Base-by-base conservation (phyloP, 2,113 vertebrate genomes). In the Zapornia atra region DNA sequence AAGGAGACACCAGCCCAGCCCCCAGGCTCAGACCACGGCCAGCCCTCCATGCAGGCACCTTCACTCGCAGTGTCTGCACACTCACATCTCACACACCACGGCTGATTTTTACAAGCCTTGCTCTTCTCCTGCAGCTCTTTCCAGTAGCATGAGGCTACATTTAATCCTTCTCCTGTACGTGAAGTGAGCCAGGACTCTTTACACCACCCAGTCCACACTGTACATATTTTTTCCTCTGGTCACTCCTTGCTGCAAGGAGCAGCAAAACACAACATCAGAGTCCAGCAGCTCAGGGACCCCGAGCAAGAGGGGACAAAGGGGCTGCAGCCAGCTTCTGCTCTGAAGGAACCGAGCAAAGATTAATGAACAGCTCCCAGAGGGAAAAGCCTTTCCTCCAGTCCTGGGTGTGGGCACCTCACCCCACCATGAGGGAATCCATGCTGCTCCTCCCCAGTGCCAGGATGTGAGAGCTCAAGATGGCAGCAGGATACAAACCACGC, bases 1-100 rank as follows among this genome's bases (percentile, higher is more conserved):
- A 7, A 18, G 60, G 44, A 66, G 51, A 36, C 22, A 22, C 28
- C 57, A 82, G 34, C 33, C 75, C 15, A 33, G 85, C 51, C 40
- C 19, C 13, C 1, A 2, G 25, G 61, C 38, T 46, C 20, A 48
- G 0, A 1, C 36, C n/a, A 51, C 1, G 0, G 11, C 44, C 0
- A 0, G 83, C 25, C 9, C 72, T 21, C 11, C 54, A 36, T 34
- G 26, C 34, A 42, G 36, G 44, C 42, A 65, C 4, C 3, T 33
- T 29, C 28, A 29, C 33, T 6, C 42, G 25, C 60, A 42, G 34
- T 1, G n/a, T 33, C 40, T 34, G 36, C 81, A 64, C 21, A 12
- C 29, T 34, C 60, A 25, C 15, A 10, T 29, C 71, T 81, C 70
- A 71, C 5, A 53, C 10, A 10, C 3, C 4, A 48, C 34, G 42